A percentile compares a stretch with the other conserved stretches of the same genome.
phyloP scores from a whole-genome alignment of 2,797 vertebrate species.

The Falco naumanni region DNA sequence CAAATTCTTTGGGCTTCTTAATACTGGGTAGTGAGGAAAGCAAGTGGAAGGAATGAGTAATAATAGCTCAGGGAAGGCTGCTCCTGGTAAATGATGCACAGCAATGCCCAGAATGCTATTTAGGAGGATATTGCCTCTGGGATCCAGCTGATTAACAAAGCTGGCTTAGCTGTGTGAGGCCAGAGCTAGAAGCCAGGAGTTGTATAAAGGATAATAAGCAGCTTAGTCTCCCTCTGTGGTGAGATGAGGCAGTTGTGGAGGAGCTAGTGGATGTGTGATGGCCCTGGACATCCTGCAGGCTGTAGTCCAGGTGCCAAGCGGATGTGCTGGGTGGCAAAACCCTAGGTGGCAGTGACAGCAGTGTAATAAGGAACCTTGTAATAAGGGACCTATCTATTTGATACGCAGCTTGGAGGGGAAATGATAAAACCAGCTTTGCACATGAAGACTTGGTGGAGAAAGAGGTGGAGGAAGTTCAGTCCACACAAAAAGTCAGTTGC shows the following conservation, averaged over 20 bases:
- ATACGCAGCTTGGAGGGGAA: not conserved
- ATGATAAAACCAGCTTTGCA: not conserved
- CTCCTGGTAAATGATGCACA: not conserved
- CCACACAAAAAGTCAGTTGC: not conserved
- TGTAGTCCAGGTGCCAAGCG: rapidly evolving
- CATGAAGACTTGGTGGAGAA: not conserved
- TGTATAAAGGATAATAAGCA: not conserved
- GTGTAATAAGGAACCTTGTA: not conserved
- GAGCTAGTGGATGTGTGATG: not conserved
- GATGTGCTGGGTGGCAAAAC: not conserved
- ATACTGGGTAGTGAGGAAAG: not conserved
- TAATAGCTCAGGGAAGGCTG: not conserved
- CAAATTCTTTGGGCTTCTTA: not conserved
- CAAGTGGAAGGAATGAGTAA: not conserved
- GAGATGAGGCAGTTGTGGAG: not conserved
- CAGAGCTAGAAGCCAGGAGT: not conserved
- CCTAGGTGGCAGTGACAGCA: not conserved
- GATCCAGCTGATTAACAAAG: conserved; percentile 40
- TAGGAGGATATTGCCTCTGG: conserved; percentile 26
- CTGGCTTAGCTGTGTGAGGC: conserved; percentile 29
- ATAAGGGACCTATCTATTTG: not conserved
- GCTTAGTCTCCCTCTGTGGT: not conserved
- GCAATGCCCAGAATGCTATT: not conserved
- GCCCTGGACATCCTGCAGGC: rapidly evolving
- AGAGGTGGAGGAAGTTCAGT: not conserved